Evolutionary conservation across 2,797 vertebrate genomes (phyloP).

Genomic region (Poecilia picta): DNA sequence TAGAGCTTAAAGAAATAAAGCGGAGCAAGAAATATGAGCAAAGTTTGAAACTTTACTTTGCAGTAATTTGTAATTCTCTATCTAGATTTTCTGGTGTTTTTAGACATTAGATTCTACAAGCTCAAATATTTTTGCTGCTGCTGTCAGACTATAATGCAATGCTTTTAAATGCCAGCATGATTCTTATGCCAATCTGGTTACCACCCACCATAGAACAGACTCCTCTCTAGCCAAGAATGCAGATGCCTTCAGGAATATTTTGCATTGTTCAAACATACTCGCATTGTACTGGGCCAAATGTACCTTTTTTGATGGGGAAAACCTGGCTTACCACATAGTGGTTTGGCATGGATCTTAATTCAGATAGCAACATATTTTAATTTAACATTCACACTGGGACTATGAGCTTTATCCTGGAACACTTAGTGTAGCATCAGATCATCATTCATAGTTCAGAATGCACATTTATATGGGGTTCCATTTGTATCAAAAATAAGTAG

Average conservation of each 20-base stretch:
- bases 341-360: conserved; percentile 62
- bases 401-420: conserved; percentile 51
- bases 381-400: conserved; percentile 63
- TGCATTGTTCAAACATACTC: conserved; percentile 69
- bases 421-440: conserved; percentile 72
- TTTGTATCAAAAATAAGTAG: too few species aligned
- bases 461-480: too few species aligned
- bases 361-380: conserved; percentile 65
- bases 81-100: background rate
- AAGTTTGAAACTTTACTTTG: background rate
- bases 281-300: conserved; percentile 51
- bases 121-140: background rate
- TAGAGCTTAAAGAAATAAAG: background rate
- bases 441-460: conserved; percentile 60
- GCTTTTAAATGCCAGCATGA: conserved; percentile 46
- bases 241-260: conserved; percentile 64
- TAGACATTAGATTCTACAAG: background rate
- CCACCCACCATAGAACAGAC: conserved; percentile 55
- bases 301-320: conserved; percentile 41
- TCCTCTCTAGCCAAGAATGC: conserved; percentile 48
- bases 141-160: background rate
- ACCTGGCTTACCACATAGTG: conserved; percentile 25
- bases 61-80: background rate
- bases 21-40: background rate
- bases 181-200: conserved; percentile 39